A percentile compares a stretch with the other conserved stretches of the same genome.
These are phyloP conservation scores for Cynaeus angustus DNA, from an alignment of 2,888 invertebrate species.

Conservation along the genomic window DNA sequence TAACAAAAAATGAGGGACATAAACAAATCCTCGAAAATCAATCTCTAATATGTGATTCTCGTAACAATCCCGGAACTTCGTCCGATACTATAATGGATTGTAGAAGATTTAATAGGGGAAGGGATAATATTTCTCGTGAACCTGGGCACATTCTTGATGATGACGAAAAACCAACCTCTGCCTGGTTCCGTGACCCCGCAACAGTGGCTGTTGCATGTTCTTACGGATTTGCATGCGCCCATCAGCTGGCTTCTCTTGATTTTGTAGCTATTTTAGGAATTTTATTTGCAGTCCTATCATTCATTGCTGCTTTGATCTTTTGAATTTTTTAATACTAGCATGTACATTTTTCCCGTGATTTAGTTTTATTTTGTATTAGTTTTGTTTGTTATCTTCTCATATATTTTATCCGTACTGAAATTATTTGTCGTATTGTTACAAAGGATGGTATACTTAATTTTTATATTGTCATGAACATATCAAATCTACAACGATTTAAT, in stretches of 20 bases:
- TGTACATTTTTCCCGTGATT: conserved; percentile 45
- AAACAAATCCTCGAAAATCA: conserved; percentile 44
- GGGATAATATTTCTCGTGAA: conserved; percentile 37
- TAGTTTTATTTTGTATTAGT: conserved; percentile 15
- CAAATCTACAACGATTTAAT: conserved; percentile 24
- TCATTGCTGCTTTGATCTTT: conserved; percentile 80
- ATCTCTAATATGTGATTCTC: conserved; percentile 39
- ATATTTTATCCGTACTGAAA: conserved; percentile 26
- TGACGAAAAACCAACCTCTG: conserved; percentile 54
- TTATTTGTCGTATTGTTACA: neutral
- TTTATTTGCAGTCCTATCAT: conserved; percentile 82
- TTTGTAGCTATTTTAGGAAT: conserved; percentile 84
- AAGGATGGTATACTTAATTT: conserved; percentile 2
- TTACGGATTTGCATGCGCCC: conserved; percentile 82
- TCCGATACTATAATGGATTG: conserved; percentile 19
- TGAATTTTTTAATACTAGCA: conserved; percentile 60
- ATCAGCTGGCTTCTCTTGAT: conserved; percentile 83
- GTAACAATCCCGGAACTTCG: conserved; percentile 51
- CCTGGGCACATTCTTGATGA: conserved; percentile 59
- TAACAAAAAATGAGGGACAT: conserved; percentile 42
- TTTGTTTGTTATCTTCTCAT: conserved; percentile 18
- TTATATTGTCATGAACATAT: conserved; percentile 1
- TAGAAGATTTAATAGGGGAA: conserved; percentile 32
- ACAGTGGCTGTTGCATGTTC: conserved; percentile 85
- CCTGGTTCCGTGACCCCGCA: conserved; percentile 78